Evolutionary conservation across 1,140 invertebrate species (phyloP).

Genomic region (Zelostemma sp.): DNA sequence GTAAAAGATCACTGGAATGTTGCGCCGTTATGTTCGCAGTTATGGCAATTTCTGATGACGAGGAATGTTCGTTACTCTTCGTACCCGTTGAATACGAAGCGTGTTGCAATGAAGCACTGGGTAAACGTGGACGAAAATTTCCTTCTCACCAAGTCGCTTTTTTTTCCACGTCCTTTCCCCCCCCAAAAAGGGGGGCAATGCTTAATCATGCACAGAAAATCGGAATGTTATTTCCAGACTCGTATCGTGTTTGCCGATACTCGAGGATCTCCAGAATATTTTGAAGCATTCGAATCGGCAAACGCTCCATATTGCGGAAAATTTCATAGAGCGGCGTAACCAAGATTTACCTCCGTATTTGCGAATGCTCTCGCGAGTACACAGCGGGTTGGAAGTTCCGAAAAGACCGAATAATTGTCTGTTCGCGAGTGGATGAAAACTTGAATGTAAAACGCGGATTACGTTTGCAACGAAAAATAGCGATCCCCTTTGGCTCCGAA

Average conservation of each 20-base stretch:
- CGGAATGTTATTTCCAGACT: background rate
- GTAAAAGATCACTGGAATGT: slow-evolving; percentile 33
- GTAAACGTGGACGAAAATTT: too few species aligned
- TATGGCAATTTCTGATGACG: slow-evolving; percentile 29
- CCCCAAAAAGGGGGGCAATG: background rate
- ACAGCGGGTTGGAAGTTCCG: background rate
- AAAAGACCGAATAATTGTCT: slow-evolving; percentile 4
- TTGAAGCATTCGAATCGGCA: background rate
- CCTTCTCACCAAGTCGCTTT: slow-evolving; percentile 18
- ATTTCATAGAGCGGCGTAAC: background rate
- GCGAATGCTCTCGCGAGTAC: background rate
- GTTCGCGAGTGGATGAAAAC: too few species aligned
- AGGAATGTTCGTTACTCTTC: slow-evolving; percentile 28
- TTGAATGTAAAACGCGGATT: too few species aligned
- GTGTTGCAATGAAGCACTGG: too few species aligned
- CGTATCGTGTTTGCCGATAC: background rate
- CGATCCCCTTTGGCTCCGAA: too few species aligned
- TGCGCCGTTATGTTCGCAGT: slow-evolving; percentile 28
- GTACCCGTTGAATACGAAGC: slow-evolving; percentile 27
- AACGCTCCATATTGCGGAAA: background rate
- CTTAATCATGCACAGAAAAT: background rate
- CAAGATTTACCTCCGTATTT: background rate
- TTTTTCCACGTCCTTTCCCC: background rate
- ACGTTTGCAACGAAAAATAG: too few species aligned
- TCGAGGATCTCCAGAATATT: background rate